A percentile compares a stretch with the other conserved stretches of the same genome.
phyloP scores from a whole-genome alignment of 2,113 vertebrate genomes.

The Oncorhynchus kisutch region DNA sequence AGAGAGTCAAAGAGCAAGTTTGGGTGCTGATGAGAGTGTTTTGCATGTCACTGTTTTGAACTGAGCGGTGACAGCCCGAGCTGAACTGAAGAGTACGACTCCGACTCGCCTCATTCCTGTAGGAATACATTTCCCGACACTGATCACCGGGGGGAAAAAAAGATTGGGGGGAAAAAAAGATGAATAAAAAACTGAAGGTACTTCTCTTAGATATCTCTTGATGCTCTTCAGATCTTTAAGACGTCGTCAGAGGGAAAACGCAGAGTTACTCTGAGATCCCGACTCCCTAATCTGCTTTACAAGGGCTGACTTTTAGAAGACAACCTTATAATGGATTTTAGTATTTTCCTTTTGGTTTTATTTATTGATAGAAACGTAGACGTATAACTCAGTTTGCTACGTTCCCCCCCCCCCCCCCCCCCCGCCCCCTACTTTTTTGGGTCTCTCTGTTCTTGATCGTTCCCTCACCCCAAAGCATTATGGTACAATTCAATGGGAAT shows the following conservation, averaged over 20 bases:
- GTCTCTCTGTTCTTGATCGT: constrained; percentile 33
- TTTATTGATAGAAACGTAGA: constrained; percentile 43
- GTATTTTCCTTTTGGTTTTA: constrained; percentile 7
- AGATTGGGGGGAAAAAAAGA: constrained; percentile 59
- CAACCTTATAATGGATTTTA: constrained; percentile 20
- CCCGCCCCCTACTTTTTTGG: not conserved
- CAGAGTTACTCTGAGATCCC: constrained; percentile 55
- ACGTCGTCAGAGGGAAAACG: constrained; percentile 65
- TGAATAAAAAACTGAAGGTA: constrained; percentile 75
- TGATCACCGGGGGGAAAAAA: constrained; percentile 61
- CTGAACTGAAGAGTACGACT: constrained; percentile 48
- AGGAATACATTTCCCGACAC: constrained; percentile 67
- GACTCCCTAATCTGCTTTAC: constrained; percentile 54
- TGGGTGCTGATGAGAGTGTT: constrained; percentile 53
- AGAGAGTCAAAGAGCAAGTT: constrained; percentile 55
- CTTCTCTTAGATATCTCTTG: constrained; percentile 71
- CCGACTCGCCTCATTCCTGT: constrained; percentile 64
- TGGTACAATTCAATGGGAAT: constrained; percentile 18
- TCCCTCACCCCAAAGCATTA: not conserved
- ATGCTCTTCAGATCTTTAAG: constrained; percentile 74
- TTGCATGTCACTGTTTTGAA: constrained; percentile 71
- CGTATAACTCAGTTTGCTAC: not conserved
- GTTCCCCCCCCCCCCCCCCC: too few relatives aligned
- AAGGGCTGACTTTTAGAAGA: constrained; percentile 52
- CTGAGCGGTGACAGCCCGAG: constrained; percentile 66